phyloP scores from a whole-genome alignment of 2,888 invertebrate species.

The Chrysopilus asiliformis region DNA sequence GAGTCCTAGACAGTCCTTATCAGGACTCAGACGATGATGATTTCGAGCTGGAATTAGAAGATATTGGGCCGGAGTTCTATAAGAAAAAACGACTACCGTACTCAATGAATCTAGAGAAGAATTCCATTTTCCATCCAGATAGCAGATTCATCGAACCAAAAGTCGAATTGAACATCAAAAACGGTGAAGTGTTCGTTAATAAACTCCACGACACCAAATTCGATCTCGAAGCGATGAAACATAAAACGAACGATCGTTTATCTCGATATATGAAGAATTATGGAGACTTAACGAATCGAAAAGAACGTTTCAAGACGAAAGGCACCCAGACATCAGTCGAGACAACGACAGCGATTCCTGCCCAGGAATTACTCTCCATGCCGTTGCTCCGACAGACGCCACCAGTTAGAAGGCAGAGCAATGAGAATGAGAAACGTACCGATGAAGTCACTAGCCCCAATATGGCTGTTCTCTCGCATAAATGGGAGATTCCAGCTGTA shows the following conservation, averaged over 20 bases:
- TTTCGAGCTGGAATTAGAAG: background rate
- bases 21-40: background rate
- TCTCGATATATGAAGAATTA: constrained; percentile 31
- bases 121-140: constrained; percentile 27
- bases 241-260: constrained; percentile 25
- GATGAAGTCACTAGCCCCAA: constrained; percentile 8
- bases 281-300: constrained; percentile 24
- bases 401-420: constrained; percentile 20
- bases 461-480: constrained; percentile 34
- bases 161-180: constrained; percentile 2
- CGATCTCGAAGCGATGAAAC: constrained; percentile 23
- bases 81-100: constrained; percentile 4
- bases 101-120: constrained; percentile 22
- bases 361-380: no score
- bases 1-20: constrained; percentile 3
- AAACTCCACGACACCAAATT: constrained; percentile 9
- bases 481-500: constrained; percentile 49
- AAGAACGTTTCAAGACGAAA: constrained; percentile 6
- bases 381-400: constrained; percentile 47
- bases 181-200: constrained; percentile 1
- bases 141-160: constrained; percentile 14
- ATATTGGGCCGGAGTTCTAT: background rate
- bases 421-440: constrained; percentile 11
- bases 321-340: constrained; percentile 15
- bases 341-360: no score